Base-by-base conservation (phyloP, 1,140 invertebrate genomes). In the Drosophila quadrilineata region DNA sequence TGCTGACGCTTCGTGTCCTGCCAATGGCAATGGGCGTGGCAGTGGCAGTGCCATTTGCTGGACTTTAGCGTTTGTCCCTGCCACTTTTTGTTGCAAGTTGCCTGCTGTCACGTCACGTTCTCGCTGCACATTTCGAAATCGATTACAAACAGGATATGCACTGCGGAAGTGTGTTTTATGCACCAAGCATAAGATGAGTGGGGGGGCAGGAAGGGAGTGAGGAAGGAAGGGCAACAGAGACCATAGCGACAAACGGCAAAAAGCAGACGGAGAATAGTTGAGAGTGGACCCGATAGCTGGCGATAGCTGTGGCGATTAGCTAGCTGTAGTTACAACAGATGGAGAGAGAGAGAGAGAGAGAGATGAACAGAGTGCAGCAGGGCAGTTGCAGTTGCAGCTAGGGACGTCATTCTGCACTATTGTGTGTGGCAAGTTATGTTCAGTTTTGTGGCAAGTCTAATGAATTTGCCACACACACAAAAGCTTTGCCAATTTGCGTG, bases 111-210 rank as follows among this genome's bases (percentile, higher is more conserved):
- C 46, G 59, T 63, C 64, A 56, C 75, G 79, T 85, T 60, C 70
- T 60, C 58, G 77, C 73, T 82, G 80, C 79, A 72, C 75, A 86
- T 86, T 85, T 86, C 49, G 66, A 85, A 85, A 85, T 85, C 79
- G 79, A 85, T 85, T 85, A 86, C 80, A 86, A 79, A 86, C 80
- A 79, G 79, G 79, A 85, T 85, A 85, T 85, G 79, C 79, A 72
- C 50, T 86, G 75, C 74, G 80, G 80, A 84, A 84, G 71, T 64
- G 60, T 68, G 65, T 74, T 85, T 84, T 62, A 76, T 84, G 60
- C 31, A 29, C 0, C n/a, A n/a, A 54, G 49, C 26, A 49, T 21
- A 38, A 3, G 9, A 9, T 12, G 10, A 17, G 26, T n/a, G 29
- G 29, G 50, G 16, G 21, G 31, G 16, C 14, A 10, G 28, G n/a